Conservation (phyloP, 92 coral and sea anemone species). For the Nematostella vectensis region DNA sequence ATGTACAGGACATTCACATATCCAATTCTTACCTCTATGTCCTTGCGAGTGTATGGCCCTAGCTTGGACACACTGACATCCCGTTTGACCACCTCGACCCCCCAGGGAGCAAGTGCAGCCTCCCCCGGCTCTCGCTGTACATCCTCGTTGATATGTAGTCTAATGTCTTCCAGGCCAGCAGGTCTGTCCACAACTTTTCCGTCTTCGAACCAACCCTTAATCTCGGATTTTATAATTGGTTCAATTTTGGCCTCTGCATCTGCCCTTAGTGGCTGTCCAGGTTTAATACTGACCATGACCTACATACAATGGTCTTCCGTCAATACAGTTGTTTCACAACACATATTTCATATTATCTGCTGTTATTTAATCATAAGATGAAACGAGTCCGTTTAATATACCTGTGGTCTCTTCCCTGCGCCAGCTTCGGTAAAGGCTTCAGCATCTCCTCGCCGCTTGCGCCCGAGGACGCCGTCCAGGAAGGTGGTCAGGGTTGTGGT, state of each 20-base stretch:
- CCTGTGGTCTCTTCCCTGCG: constrained; percentile 70
- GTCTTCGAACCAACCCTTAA: constrained; percentile 87
- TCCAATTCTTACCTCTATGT: constrained; percentile 43
- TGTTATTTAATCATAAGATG: too few relatives aligned
- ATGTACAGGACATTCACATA: too few relatives aligned
- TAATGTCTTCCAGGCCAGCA: constrained; percentile 73
- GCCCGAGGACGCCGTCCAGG: constrained; percentile 81
- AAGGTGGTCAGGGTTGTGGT: constrained; percentile 46
- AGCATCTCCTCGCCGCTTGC: constrained; percentile 64
- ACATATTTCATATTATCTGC: too few relatives aligned
- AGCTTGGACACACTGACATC: constrained; percentile 78
- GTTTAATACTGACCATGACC: constrained; percentile 73
- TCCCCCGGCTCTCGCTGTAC: constrained; percentile 63
- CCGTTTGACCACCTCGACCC: constrained; percentile 74
- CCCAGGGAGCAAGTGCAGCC: constrained; percentile 69
- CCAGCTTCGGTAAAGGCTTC: constrained; percentile 59
- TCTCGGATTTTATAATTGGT: constrained; percentile 94
- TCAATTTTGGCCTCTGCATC: constrained; percentile 83
- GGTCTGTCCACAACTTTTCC: constrained; percentile 68
- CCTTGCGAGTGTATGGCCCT: constrained; percentile 79
- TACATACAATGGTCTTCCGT: too few relatives aligned
- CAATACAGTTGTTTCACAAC: too few relatives aligned
- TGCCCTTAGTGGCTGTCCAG: constrained; percentile 63
- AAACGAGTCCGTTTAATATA: too few relatives aligned
- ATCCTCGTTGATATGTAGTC: constrained; percentile 78